Percentiles rank a stretch among this genome's conserved stretches.
phyloP scores from a whole-genome alignment of 2,113 vertebrate genomes.

The Cyprinodon variegatus region DNA sequence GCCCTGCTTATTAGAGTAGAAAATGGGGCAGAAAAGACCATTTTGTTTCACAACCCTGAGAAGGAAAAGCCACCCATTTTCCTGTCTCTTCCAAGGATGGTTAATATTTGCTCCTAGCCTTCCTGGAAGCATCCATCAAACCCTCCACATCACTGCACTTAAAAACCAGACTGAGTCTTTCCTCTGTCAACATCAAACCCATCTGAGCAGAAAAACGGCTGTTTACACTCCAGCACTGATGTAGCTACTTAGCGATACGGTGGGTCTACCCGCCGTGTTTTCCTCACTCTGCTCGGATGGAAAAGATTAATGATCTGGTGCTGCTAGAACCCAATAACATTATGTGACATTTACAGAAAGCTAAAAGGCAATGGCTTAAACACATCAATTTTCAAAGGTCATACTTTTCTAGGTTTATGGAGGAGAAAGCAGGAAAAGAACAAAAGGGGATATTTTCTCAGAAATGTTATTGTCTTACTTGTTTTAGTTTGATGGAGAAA shows the following conservation, averaged over 20 bases:
- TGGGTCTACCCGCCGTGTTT: slow-evolving; percentile 59
- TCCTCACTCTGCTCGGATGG: slow-evolving; percentile 49
- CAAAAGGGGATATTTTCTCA: slow-evolving; percentile 26
- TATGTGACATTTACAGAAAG: slow-evolving; percentile 76
- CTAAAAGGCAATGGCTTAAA: slow-evolving; percentile 69
- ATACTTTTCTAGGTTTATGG: slow-evolving; percentile 57
- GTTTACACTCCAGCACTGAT: slow-evolving; percentile 81
- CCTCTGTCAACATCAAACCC: slow-evolving; percentile 86
- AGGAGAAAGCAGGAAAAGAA: slow-evolving; percentile 31
- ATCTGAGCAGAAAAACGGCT: slow-evolving; percentile 85
- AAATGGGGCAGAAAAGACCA: slow-evolving; percentile 40
- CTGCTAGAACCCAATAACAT: slow-evolving; percentile 70
- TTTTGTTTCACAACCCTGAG: slow-evolving; percentile 38
- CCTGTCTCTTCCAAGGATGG: slow-evolving; percentile 38
- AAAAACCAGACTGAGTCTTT: slow-evolving; percentile 68
- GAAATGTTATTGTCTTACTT: slow-evolving; percentile 23
- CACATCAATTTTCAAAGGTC: slow-evolving; percentile 69
- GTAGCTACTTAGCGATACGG: slow-evolving; percentile 84
- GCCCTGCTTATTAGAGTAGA: slow-evolving; percentile 39
- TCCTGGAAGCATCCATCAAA: slow-evolving; percentile 77
- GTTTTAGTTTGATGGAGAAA: slow-evolving; percentile 19
- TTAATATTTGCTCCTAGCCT: slow-evolving; percentile 65
- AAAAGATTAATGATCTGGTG: slow-evolving; percentile 76
- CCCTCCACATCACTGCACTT: slow-evolving; percentile 78
- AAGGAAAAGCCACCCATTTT: slow-evolving; percentile 41